Evolutionary conservation across 2,797 vertebrate genomes (phyloP).

Genomic region (Anas capensis): DNA sequence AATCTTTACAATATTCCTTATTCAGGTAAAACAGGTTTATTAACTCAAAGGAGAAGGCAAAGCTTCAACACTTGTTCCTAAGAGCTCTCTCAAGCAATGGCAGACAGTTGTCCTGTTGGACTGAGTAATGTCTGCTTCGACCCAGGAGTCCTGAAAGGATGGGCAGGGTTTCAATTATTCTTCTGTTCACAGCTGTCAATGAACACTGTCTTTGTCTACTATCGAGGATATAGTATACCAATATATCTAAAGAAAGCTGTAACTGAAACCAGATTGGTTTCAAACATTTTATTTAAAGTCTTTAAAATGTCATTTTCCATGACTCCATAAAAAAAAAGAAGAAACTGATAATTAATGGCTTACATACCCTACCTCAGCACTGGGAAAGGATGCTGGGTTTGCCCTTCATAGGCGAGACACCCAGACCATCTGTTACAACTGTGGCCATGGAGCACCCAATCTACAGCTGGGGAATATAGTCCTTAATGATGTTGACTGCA

Average conservation of each 20-base stretch:
- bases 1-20: background rate
- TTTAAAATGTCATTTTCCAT: background rate
- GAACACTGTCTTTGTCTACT: background rate
- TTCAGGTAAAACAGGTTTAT: background rate
- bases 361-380: rapidly evolving
- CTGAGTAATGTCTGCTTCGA: background rate
- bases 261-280: background rate
- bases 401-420: background rate
- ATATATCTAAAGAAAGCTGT: background rate
- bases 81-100: background rate
- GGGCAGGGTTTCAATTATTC: background rate
- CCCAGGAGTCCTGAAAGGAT: background rate
- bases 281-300: background rate
- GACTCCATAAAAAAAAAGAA: background rate
- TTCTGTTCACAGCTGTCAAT: background rate
- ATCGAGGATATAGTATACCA: background rate
- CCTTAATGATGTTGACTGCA: too few relatives aligned
- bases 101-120: background rate
- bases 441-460: background rate
- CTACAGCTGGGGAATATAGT: background rate
- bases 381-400: background rate
- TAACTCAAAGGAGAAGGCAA: background rate
- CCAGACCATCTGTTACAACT: background rate
- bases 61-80: background rate
- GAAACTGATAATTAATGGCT: background rate